Percentiles rank a stretch among this genome's conserved stretches.
phyloP scores from a whole-genome alignment of 2,888 invertebrate species.

The Dromius quadrimaculatus region DNA sequence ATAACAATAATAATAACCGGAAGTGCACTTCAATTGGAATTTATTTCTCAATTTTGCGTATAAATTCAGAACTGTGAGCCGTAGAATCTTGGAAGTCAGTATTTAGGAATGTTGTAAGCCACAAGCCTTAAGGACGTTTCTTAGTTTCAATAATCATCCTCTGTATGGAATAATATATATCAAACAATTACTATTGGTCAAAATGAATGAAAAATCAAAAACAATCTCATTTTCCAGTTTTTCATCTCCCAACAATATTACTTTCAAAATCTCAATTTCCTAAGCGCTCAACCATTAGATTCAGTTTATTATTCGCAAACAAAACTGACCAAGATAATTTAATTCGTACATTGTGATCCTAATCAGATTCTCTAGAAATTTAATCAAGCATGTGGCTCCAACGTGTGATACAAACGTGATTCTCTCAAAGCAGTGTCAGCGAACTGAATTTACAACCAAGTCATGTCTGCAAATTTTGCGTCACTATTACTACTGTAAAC shows the following conservation, averaged over 20 bases:
- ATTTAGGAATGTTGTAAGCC: too few relatives aligned
- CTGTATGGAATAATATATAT: too few relatives aligned
- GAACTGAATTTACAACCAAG: neutral
- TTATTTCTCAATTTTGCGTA: too few relatives aligned
- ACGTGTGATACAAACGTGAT: neutral
- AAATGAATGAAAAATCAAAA: too few relatives aligned
- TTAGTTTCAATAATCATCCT: too few relatives aligned
- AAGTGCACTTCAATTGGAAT: too few relatives aligned
- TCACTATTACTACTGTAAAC: slow-evolving; percentile 17
- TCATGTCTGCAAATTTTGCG: slow-evolving; percentile 21
- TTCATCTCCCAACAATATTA: neutral
- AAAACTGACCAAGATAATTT: slow-evolving; percentile 1
- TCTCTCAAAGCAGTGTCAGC: neutral
- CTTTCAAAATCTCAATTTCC: neutral
- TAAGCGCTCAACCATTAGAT: neutral
- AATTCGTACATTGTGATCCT: slow-evolving; percentile 12
- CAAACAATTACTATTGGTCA: too few relatives aligned
- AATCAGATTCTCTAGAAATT: slow-evolving; percentile 20
- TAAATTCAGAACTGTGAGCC: too few relatives aligned
- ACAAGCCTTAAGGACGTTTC: too few relatives aligned
- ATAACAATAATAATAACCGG: too few relatives aligned
- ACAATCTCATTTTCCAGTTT: too few relatives aligned
- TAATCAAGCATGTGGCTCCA: slow-evolving; percentile 5
- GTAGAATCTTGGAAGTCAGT: too few relatives aligned
- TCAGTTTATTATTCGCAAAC: neutral